Base-by-base conservation (phyloP, 2,113 vertebrate species). In the Vireo altiloquus region DNA sequence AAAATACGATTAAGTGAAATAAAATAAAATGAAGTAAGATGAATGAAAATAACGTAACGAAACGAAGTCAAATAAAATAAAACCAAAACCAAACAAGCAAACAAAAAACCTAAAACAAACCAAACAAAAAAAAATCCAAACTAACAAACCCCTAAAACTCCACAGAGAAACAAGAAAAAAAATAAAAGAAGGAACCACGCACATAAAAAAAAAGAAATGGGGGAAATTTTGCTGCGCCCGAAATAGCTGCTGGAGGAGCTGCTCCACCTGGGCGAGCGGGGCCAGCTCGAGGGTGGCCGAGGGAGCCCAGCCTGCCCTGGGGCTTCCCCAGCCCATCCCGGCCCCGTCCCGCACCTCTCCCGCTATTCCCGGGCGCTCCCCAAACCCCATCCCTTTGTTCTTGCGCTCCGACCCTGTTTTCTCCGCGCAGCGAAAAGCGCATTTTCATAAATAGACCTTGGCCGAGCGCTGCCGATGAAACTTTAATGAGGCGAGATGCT, bases 381-480 rank as follows among this genome's bases (percentile, higher is more conserved):
- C 98, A 95, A 76, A 89, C 52, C 93, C 94, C 95, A 76, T 90
- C 91, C 91, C 95, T 95, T 96, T 97, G 97, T 98, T 98, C 96
- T 88, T 89, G 85, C 95, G 92, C 94, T 94, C 95, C 96, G 93
- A 97, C 97, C 96, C 96, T 98, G 98, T 98, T 98, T 92, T 91
- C 98, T 98, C 98, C 98, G 97, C 90, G 98, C 98, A 98, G 98
- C 97, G 97, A 98, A 98, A 98, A 98, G 98, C 98, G 96, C 98
- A 99, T 99, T 99, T 99, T 99, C 99, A 99, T 99, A 99, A 99
- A 99, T 99, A 99, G 98, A 99, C 99, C 98, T 99, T 99, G 99
- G 98, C 98, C 98, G 98, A 98, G 98, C 98, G 98, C 98, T 98
- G 98, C 92, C 90, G 90, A 99, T 99, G 97, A 99, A 99, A 99